Base-by-base conservation (phyloP, 2,888 invertebrate species). In the Ditula angustiorana region DNA sequence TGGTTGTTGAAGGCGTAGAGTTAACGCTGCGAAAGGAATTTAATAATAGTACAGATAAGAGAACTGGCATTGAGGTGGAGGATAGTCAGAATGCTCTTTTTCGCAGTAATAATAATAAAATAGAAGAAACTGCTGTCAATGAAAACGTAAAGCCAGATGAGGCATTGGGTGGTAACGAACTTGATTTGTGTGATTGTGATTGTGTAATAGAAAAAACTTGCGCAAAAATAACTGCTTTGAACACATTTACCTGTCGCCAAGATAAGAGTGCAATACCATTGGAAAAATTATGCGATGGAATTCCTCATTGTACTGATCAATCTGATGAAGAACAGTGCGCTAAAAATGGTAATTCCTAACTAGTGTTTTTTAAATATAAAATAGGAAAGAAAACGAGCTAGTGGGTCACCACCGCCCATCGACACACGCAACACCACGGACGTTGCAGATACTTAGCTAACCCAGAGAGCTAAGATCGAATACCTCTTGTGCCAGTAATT, bases 281-380 rank as follows among this genome's bases (percentile, higher is more conserved):
- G 47, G 73, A 76, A 56, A 79, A 82, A 62, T 69, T 91, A 23
- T 91, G 90, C 66, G 77, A 91, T 69, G 85, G 84, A 30, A 67
- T 71, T 1, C 41, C 63, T 26, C 85, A 90, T 53, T 91, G 91
- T 52, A 46, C 68, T 1, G 83, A 85, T 67, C 72, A 69, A 67
- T 78, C 83, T 2, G 90, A 91, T 68, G 91, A 91, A 79, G n/a
- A 35, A 13, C 30, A 46, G 8, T 63, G 63, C 13, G 26, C 33
- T 44, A 7, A 26, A 8, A 50, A 63, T 23, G 63, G 63, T 63
- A 63, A 62, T 24, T 30, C n/a, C n/a, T 33, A 21, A n/a, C n/a
- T 8, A 5, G 10, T 21, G n/a, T n/a, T n/a, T n/a, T n/a, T n/a
- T n/a, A n/a, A n/a, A n/a, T n/a, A n/a, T n/a, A n/a, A n/a, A n/a